Percentiles rank a stretch among this genome's conserved stretches.
Conservation (phyloP, 1,140 invertebrate genomes). For the Cyclina sinensis region DNA sequence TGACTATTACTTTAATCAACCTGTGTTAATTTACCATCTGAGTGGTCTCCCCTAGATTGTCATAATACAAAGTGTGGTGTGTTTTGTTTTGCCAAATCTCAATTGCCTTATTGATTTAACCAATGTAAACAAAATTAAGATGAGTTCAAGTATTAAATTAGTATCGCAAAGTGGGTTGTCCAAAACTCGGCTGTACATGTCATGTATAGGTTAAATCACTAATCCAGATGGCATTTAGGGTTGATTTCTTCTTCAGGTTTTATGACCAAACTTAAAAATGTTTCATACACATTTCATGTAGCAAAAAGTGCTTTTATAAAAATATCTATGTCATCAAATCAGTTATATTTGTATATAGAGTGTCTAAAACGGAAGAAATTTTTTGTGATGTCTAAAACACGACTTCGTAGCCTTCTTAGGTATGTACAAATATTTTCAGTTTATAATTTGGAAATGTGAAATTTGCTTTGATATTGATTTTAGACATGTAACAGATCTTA, state of each 20-base stretch:
- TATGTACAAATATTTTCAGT: neutral
- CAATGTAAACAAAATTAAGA: neutral
- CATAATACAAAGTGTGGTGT: no score
- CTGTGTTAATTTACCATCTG: no score
- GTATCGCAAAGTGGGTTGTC: neutral
- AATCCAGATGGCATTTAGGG: neutral
- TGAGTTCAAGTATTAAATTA: neutral
- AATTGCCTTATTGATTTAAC: neutral
- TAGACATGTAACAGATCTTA: no score
- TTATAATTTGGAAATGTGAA: no score
- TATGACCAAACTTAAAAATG: neutral
- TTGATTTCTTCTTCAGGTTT: constrained; percentile 6
- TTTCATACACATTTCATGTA: neutral
- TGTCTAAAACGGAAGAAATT: constrained; percentile 14
- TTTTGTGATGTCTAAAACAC: constrained; percentile 33
- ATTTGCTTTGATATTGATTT: no score
- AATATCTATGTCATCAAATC: neutral
- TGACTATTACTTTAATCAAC: no score
- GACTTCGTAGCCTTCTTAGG: constrained; percentile 4
- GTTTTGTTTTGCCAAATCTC: no score
- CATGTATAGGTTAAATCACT: neutral
- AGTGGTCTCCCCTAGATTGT: no score
- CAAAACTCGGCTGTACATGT: neutral
- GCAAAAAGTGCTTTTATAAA: neutral
- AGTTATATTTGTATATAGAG: constrained; percentile 11